These are phyloP conservation scores for Dascyllus trimaculatus DNA, from an alignment of 2,113 vertebrate genomes.

Conservation along the genomic window DNA sequence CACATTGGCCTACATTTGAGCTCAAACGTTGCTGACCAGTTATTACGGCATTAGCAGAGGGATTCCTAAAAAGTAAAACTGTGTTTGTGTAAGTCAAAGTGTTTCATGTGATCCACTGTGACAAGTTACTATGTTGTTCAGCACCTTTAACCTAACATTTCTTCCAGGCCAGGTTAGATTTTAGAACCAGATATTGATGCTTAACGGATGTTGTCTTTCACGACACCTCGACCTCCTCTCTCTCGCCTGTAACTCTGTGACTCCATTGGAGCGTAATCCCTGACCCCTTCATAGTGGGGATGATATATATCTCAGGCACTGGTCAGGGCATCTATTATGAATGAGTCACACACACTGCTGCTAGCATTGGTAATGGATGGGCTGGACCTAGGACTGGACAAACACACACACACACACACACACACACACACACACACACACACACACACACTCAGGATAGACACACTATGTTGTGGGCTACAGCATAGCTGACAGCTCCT, in stretches of 20 bases:
- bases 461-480: constrained; percentile 76
- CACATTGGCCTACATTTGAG: no score
- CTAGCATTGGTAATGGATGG: constrained; percentile 81
- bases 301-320: constrained; percentile 79
- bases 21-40: no score
- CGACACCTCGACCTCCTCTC: no score
- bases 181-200: not conserved
- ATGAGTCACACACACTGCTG: constrained; percentile 80
- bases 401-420: constrained; percentile 18
- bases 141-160: no score
- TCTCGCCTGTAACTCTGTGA: not conserved
- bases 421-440: constrained; percentile 45
- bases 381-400: constrained; percentile 62
- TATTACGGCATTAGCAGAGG: no score
- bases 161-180: not conserved
- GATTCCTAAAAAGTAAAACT: no score
- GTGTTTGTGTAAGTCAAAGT: no score
- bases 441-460: constrained; percentile 63
- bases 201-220: constrained; percentile 9
- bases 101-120: no score
- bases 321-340: constrained; percentile 81
- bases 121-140: no score
- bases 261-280: constrained; percentile 54
- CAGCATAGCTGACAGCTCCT: constrained; percentile 74
- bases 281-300: constrained; percentile 77